A percentile compares a stretch with the other conserved stretches of the same genome.
Conservation (phyloP, 2,888 invertebrate species). For the Scaptodrosophila latifasciaeformis region DNA sequence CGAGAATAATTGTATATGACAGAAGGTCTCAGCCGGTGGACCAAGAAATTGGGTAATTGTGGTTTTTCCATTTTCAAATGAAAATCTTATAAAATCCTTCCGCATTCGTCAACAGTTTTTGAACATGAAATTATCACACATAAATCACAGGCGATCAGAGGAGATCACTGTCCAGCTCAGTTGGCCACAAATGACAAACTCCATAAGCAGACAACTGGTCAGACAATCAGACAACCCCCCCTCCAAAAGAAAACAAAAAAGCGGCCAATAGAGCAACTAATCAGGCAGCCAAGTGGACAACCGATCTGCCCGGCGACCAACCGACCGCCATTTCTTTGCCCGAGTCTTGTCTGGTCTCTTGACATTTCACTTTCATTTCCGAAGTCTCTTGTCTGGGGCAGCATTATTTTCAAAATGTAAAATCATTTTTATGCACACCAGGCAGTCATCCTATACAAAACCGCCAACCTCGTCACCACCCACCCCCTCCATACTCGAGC, state of each 20-base stretch:
- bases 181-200: background rate
- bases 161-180: background rate
- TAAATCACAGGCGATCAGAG: conserved; percentile 42
- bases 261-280: conserved; percentile 1
- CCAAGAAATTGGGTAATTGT: no score
- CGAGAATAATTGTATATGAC: background rate
- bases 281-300: conserved; percentile 13
- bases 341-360: conserved; percentile 41
- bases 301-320: conserved; percentile 5
- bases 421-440: conserved; percentile 39
- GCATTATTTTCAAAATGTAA: no score
- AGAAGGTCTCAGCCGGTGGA: no score
- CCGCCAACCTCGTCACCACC: background rate
- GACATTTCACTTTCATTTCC: conserved; percentile 69
- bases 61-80: conserved; percentile 1
- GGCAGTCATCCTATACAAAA: conserved; percentile 4
- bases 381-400: conserved; percentile 60
- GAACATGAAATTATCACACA: conserved; percentile 50
- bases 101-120: conserved; percentile 37
- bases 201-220: no score
- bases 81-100: conserved; percentile 45
- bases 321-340: conserved; percentile 26
- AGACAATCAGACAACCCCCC: no score
- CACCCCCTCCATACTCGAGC: no score
- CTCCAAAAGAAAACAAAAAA: conserved; percentile 14